Base-by-base conservation (phyloP, 2,888 invertebrate genomes). In the Diarsia brunnea region DNA sequence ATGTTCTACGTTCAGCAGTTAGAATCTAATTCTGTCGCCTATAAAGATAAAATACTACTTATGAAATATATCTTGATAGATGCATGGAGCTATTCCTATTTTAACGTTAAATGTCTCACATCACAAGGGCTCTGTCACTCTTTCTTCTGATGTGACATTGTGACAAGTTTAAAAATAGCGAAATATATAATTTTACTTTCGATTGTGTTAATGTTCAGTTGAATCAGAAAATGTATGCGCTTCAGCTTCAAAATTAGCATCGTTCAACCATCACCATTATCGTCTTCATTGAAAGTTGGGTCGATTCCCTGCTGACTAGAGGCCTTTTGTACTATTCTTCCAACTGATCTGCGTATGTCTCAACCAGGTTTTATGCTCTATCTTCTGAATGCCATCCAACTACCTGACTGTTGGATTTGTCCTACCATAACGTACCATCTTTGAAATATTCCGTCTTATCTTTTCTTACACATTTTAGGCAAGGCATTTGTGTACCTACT, bases 1-100 rank as follows among this genome's bases (percentile, higher is more conserved):
- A 63, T 73, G 38, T 64, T 24, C 31, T n/a, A n/a, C 24, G 24
- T 51, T 31, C 19, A 73, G 58, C 71, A 58, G 21, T 58, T 47
- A 27, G 14, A 74, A 27, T 64, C 47, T 49, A 64, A 75, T 74
- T 75, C 43, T 27, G n/a, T 60, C 38, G 38, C 27, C 49, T 49
- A 27, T 75, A 31, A 60, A 66, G 49, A 75, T 75, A 43, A 55
- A 75, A 65, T 58, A 51, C 24, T 73, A 63, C 58, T 27, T 45
- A 66, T 3, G 31, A 47, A 27, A n/a, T 27, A 45, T 53, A 58
- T 73, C 58, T n/a, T 45, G n/a, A 21, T 53, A 47, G 14, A n/a
- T 38, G n/a, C 19, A 19, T 75, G 4, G 43, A 45, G 45, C 45
- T 69, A 38, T 38, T 71, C 19, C 24, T 27, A 21, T 24, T 24